These are phyloP conservation scores for Poecile atricapillus DNA, from an alignment of 2,113 vertebrate species.

Conservation along the genomic window DNA sequence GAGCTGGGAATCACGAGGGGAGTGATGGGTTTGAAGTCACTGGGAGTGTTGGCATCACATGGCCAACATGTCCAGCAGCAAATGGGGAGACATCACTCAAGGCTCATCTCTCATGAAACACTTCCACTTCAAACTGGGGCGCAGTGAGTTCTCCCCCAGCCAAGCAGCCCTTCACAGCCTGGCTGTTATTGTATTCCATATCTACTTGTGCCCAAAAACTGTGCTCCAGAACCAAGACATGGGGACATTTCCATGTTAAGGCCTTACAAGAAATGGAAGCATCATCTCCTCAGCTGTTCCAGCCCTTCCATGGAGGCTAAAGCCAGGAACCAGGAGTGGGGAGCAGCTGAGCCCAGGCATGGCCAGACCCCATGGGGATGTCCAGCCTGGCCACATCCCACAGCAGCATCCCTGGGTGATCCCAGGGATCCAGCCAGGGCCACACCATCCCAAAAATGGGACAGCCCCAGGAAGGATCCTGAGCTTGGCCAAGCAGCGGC, in stretches of 20 bases:
- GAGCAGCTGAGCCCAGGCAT: not conserved
- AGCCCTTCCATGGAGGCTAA: not conserved
- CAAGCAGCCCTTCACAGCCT: not conserved
- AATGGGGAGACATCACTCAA: not conserved
- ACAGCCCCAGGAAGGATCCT: not conserved
- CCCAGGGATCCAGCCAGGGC: not conserved
- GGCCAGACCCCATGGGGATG: not conserved
- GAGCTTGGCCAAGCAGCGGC: fast-evolving
- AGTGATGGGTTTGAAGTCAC: not conserved
- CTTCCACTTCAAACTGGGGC: not conserved
- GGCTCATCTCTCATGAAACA: not conserved
- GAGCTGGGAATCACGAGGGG: not conserved
- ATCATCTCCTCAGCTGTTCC: fast-evolving
- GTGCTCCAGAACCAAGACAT: not conserved
- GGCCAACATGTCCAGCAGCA: not conserved
- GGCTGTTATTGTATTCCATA: fast-evolving
- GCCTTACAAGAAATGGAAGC: not conserved
- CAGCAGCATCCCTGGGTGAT: not conserved
- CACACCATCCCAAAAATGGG: not conserved
- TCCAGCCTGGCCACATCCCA: not conserved
- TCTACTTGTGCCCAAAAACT: not conserved
- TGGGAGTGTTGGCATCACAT: fast-evolving
- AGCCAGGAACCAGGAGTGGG: not conserved
- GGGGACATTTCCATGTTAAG: not conserved
- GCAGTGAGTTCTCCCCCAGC: not conserved